phyloP scores from a whole-genome alignment of 2,797 vertebrate genomes.

The Botia kubotai region DNA sequence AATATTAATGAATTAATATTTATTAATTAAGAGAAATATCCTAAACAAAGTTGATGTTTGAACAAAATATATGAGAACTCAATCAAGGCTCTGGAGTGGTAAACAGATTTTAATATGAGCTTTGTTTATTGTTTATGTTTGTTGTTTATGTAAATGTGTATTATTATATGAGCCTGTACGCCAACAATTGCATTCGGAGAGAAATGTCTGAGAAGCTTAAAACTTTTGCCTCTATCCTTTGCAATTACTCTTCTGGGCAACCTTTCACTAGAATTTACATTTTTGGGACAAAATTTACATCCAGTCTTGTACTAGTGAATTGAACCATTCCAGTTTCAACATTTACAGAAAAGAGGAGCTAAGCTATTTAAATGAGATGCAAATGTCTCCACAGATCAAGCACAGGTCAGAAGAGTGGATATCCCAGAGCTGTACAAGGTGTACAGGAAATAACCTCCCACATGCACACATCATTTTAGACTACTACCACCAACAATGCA shows the following conservation, averaged over 20 bases:
- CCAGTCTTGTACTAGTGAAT: not conserved
- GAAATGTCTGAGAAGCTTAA: too few relatives aligned
- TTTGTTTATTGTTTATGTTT: too few relatives aligned
- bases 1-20: too few relatives aligned
- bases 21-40: not conserved
- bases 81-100: too few relatives aligned
- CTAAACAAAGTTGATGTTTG: not conserved
- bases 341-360: slow-evolving; percentile 2
- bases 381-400: slow-evolving; percentile 8
- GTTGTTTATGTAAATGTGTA: not conserved
- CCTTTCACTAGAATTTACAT: not conserved
- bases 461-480: not conserved
- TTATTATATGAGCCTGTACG: not conserved
- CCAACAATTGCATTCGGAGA: not conserved
- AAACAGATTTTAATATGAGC: not conserved
- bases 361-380: slow-evolving; percentile 22
- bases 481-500: not conserved
- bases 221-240: too few relatives aligned
- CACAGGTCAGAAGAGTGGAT: slow-evolving; percentile 15
- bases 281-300: not conserved
- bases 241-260: not conserved
- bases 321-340: not conserved
- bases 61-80: too few relatives aligned
- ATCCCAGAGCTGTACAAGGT: not conserved
- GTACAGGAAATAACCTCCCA: not conserved